These are phyloP conservation scores for Rhinophrynus dorsalis DNA, from an alignment of 2,797 vertebrate genomes.

Conservation along the genomic window DNA sequence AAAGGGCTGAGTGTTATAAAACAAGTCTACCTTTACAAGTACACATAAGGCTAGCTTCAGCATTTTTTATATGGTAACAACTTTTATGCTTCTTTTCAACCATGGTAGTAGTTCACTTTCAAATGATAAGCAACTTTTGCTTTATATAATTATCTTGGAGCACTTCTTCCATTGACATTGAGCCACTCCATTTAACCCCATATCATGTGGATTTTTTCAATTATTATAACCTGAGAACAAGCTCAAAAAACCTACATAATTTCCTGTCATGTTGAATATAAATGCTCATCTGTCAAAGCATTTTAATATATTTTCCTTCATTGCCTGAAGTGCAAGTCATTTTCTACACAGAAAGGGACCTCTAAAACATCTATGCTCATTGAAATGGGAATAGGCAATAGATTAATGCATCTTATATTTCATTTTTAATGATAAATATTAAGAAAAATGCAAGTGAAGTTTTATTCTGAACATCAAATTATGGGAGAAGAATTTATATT, in stretches of 20 bases:
- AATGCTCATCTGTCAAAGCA: constrained; percentile 38
- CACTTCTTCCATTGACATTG: constrained; percentile 19
- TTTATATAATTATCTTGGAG: constrained; percentile 25
- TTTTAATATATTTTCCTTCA: constrained; percentile 26
- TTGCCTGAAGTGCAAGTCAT: constrained; percentile 33
- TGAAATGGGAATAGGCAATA: constrained; percentile 21
- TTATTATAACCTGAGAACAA: constrained; percentile 39
- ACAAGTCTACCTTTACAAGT: too few species aligned
- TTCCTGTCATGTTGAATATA: constrained; percentile 43
- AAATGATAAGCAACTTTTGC: constrained; percentile 5
- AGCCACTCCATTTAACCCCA: constrained; percentile 23
- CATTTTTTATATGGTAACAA: neutral
- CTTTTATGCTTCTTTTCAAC: neutral
- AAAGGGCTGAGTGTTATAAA: too few species aligned
- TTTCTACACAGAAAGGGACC: constrained; percentile 8
- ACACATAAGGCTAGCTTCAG: neutral
- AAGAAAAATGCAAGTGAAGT: neutral
- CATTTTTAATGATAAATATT: neutral
- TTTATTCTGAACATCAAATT: too few species aligned
- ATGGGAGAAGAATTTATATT: too few species aligned
- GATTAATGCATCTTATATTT: constrained; percentile 29
- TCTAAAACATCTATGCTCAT: constrained; percentile 16
- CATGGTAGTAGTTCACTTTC: neutral
- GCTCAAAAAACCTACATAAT: constrained; percentile 39
- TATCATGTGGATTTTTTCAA: constrained; percentile 37